Conservation (phyloP, 1,140 invertebrate genomes). For the Diachasma alloeum region DNA sequence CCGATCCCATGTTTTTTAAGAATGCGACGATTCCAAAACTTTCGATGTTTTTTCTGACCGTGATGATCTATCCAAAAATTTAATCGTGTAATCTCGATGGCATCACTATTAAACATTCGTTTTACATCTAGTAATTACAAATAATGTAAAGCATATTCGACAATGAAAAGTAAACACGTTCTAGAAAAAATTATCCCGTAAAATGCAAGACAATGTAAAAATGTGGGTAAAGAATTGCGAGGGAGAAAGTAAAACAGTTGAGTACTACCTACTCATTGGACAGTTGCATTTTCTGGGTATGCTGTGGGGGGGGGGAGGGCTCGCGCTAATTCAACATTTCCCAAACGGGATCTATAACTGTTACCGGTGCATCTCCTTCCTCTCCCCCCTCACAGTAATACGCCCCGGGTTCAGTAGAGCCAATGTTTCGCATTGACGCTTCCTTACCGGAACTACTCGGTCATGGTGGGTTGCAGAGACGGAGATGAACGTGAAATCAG, state of each 20-base stretch:
- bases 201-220: neutral
- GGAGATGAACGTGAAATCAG: slow-evolving; percentile 11
- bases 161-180: neutral
- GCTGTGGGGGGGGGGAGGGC: neutral
- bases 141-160: neutral
- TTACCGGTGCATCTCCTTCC: neutral
- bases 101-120: no score
- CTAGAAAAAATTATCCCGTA: neutral
- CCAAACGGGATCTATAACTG: slow-evolving; percentile 19
- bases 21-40: no score
- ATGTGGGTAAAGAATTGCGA: neutral
- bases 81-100: no score
- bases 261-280: slow-evolving; percentile 19
- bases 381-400: neutral
- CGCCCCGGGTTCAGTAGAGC: neutral
- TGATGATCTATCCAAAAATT: no score
- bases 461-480: slow-evolving; percentile 25
- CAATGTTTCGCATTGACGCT: slow-evolving; percentile 34
- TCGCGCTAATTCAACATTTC: slow-evolving; percentile 33
- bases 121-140: no score
- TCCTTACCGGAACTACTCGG: slow-evolving; percentile 42
- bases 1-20: no score
- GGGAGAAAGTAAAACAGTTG: neutral
- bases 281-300: slow-evolving; percentile 28
- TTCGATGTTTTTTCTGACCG: no score